Percentiles rank a stretch among this genome's conserved stretches.
Conservation (phyloP, 2,113 vertebrate genomes). For the Labrus mixtus region DNA sequence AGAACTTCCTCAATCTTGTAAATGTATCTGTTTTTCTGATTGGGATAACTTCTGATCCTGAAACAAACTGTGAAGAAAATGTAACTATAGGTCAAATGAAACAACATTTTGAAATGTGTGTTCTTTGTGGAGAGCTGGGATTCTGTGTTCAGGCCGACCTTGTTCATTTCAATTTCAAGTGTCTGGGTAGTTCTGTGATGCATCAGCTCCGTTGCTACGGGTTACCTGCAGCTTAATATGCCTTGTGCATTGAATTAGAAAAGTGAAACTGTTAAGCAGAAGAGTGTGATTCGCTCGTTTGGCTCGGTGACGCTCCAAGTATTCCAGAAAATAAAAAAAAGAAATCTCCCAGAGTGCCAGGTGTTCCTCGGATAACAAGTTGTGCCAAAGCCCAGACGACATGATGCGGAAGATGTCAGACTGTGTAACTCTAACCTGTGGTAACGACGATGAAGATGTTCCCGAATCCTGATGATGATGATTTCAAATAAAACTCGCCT, state of each 20-base stretch:
- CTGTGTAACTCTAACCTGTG: neutral
- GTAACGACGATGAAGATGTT: neutral
- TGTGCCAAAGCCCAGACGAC: neutral
- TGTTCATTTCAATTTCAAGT: neutral
- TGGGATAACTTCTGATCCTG: no score
- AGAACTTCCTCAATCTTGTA: no score
- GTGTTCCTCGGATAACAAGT: neutral
- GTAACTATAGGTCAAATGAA: no score
- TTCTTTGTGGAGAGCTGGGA: no score
- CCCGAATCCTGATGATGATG: neutral
- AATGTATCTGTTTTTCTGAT: no score
- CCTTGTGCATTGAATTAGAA: neutral
- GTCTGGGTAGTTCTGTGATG: neutral
- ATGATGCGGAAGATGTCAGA: neutral
- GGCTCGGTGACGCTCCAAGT: neutral
- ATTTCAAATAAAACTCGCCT: neutral
- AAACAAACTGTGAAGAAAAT: no score
- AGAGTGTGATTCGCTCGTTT: neutral
- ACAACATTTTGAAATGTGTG: no score
- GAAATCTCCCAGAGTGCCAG: neutral
- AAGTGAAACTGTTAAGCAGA: neutral
- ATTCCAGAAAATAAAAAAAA: no score
- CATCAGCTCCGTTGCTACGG: neutral
- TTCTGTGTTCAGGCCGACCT: neutral
- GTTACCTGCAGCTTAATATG: conserved; percentile 6